These are phyloP conservation scores for Gopherus flavomarginatus DNA, from an alignment of 2,113 vertebrate genomes.

Conservation along the genomic window DNA sequence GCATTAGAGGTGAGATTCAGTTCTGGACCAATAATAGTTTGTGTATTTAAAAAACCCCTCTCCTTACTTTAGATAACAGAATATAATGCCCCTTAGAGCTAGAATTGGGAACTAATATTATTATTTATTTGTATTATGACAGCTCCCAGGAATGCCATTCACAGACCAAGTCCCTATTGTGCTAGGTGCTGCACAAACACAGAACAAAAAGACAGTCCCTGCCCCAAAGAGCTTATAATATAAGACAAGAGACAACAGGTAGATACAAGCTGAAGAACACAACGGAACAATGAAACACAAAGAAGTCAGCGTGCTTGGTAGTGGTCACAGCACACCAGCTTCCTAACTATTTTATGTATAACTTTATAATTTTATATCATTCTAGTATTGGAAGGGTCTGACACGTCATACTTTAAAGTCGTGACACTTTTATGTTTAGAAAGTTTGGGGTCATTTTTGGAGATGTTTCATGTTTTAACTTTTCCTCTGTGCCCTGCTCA, in stretches of 20 bases:
- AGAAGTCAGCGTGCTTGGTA: background rate
- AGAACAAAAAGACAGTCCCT: background rate
- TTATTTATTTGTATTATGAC: constrained; percentile 6
- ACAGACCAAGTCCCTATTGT: background rate
- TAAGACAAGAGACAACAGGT: background rate
- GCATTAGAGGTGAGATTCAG: background rate
- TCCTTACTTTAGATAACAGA: background rate
- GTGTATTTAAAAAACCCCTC: background rate
- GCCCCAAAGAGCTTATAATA: background rate
- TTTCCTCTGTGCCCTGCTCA: background rate
- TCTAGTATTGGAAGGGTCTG: background rate
- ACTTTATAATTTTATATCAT: background rate
- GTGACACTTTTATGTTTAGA: background rate
- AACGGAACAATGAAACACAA: background rate
- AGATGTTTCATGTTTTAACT: background rate
- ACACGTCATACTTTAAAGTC: background rate
- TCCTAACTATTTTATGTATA: background rate
- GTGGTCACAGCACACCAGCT: background rate
- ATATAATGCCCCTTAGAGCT: background rate
- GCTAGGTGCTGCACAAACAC: background rate
- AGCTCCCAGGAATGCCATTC: background rate
- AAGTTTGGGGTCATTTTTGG: background rate
- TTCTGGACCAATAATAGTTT: background rate
- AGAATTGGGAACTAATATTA: background rate
- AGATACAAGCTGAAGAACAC: background rate